Percentiles rank a stretch among this genome's conserved stretches.
Evolutionary conservation across 2,113 vertebrate species (phyloP).

Genomic region (Boulengeromyrus knoepffleri): DNA sequence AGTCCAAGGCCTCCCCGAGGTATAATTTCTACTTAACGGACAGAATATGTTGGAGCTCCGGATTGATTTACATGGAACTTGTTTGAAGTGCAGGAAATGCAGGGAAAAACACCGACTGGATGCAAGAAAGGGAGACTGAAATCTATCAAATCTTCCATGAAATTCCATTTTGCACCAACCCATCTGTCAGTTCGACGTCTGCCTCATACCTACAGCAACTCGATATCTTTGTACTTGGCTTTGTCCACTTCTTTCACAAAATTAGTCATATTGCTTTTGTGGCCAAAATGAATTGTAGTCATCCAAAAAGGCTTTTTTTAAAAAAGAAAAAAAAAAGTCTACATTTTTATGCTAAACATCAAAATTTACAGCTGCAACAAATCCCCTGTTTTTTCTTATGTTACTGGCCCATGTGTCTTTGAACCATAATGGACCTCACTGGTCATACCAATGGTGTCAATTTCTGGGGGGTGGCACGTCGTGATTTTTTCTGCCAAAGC

Average conservation of each 20-base stretch:
- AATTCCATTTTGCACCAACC: neutral
- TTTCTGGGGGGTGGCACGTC: conserved; percentile 5
- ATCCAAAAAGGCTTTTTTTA: conserved; percentile 3
- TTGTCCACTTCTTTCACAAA: conserved; percentile 23
- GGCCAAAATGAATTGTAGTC: conserved; percentile 12
- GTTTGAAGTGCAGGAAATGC: neutral
- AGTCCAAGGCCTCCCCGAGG: neutral
- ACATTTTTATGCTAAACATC: conserved; percentile 26
- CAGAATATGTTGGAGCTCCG: neutral
- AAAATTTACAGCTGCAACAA: conserved; percentile 28
- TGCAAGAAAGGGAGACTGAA: neutral
- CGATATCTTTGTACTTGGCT: conserved; percentile 21
- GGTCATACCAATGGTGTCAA: neutral
- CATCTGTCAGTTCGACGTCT: neutral
- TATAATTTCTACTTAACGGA: neutral
- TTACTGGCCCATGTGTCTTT: neutral
- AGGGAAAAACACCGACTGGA: neutral
- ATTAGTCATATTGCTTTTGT: conserved; percentile 2
- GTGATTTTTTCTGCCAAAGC: conserved; percentile 6
- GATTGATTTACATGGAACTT: neutral
- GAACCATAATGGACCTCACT: neutral
- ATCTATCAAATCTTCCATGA: neutral
- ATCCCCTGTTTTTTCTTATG: conserved; percentile 21
- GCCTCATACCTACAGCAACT: conserved; percentile 19
- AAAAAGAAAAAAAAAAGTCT: neutral